These are phyloP conservation scores for Ostrea denselamellosa DNA, from an alignment of 1,140 invertebrate species.

Conservation along the genomic window DNA sequence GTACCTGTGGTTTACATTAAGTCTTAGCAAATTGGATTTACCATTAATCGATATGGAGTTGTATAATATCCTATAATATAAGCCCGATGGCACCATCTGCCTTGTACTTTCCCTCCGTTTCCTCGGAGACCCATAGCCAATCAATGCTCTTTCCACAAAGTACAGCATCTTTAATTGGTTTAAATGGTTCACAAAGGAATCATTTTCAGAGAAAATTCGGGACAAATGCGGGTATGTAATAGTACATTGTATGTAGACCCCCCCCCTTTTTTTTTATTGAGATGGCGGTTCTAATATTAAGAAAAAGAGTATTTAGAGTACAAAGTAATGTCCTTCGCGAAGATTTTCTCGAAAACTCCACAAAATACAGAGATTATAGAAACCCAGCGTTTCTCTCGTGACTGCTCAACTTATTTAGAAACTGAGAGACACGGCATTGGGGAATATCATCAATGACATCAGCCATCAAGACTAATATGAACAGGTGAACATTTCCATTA, in stretches of 20 bases:
- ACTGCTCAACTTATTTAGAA: neutral
- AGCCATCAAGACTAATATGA: neutral
- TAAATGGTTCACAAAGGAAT: slow-evolving; percentile 22
- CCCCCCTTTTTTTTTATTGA: neutral
- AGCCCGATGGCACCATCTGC: slow-evolving; percentile 25
- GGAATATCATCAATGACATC: neutral
- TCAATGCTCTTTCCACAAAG: slow-evolving; percentile 8
- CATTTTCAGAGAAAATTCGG: slow-evolving; percentile 21
- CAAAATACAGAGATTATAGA: slow-evolving; percentile 15
- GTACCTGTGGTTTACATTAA: slow-evolving; percentile 29
- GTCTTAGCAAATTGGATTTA: slow-evolving; percentile 29
- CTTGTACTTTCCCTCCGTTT: slow-evolving; percentile 2
- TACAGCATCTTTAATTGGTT: slow-evolving; percentile 35
- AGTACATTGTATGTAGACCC: neutral
- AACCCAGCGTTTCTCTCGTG: neutral
- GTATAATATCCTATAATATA: slow-evolving; percentile 37
- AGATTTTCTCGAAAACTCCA: neutral
- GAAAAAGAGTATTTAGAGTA: neutral
- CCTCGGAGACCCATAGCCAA: slow-evolving; percentile 25
- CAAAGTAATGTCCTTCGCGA: neutral
- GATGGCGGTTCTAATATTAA: neutral
- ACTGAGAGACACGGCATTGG: neutral
- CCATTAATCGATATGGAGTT: slow-evolving; percentile 18
- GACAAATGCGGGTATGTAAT: slow-evolving; percentile 26
- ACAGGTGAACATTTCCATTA: neutral